A percentile compares a stretch with the other conserved stretches of the same genome.
Evolutionary conservation across 1,140 invertebrate species (phyloP).

Genomic region (Heliothis virescens): DNA sequence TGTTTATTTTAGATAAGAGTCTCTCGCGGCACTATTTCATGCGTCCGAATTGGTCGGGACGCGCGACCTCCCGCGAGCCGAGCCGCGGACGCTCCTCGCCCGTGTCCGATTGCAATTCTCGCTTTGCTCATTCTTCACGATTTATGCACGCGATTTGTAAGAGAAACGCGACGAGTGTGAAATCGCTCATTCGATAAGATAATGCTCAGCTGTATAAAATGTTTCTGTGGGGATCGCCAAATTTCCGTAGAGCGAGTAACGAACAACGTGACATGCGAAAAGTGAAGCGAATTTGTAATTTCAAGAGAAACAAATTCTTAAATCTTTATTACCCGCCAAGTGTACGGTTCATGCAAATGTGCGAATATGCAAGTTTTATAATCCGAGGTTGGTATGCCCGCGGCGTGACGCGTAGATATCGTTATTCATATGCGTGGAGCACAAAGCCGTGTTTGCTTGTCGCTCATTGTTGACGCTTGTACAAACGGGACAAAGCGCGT

Average conservation of each 20-base stretch:
- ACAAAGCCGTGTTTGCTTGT: conserved; percentile 82
- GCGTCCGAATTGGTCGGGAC: conserved; percentile 77
- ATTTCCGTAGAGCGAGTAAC: conserved; percentile 28
- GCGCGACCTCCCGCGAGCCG: conserved; percentile 79
- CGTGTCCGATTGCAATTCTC: conserved; percentile 78
- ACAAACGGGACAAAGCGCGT: conserved; percentile 65
- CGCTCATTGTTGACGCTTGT: conserved; percentile 75
- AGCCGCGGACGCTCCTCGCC: conserved; percentile 49
- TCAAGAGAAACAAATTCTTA: conserved; percentile 53
- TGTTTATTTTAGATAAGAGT: conserved; percentile 86
- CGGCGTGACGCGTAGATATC: conserved; percentile 67
- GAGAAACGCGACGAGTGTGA: conserved; percentile 72
- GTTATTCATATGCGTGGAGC: conserved; percentile 78
- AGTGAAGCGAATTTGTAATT: conserved; percentile 59
- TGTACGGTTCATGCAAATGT: conserved; percentile 71
- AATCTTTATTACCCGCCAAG: conserved; percentile 47
- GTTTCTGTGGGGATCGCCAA: conserved; percentile 51
- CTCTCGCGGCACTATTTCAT: conserved; percentile 83
- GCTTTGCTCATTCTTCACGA: conserved; percentile 73
- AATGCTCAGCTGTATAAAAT: conserved; percentile 59
- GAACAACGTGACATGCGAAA: conserved; percentile 45
- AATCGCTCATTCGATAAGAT: conserved; percentile 72
- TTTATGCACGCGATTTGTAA: conserved; percentile 77
- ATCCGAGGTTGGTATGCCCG: conserved; percentile 70
- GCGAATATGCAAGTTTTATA: conserved; percentile 69